phyloP scores from a whole-genome alignment of 2,797 vertebrate genomes.

The Siniperca undulata region DNA sequence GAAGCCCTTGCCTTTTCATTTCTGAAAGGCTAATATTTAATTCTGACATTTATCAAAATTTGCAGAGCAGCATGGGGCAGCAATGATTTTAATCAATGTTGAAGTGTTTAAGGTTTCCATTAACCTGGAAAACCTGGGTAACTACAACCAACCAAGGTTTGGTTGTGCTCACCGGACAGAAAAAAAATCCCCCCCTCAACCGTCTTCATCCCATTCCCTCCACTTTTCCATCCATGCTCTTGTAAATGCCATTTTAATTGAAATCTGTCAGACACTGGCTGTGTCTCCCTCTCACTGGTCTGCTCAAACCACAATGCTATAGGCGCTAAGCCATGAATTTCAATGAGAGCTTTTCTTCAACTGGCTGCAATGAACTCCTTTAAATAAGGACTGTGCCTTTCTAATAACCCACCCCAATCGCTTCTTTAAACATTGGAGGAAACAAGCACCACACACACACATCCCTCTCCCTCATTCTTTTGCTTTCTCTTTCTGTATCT shows the following conservation, averaged over 20 bases:
- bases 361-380: slow-evolving; percentile 79
- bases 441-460: slow-evolving; percentile 25
- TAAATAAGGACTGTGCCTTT: slow-evolving; percentile 78
- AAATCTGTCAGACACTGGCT: slow-evolving; percentile 84
- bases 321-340: slow-evolving; percentile 91
- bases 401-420: slow-evolving; percentile 81
- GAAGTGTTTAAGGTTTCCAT: slow-evolving; percentile 3
- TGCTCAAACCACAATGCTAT: slow-evolving; percentile 78
- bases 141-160: background rate
- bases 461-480: slow-evolving; percentile 22
- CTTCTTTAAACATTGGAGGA: slow-evolving; percentile 79
- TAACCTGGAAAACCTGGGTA: background rate
- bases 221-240: slow-evolving; percentile 63
- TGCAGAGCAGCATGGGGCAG: background rate
- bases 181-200: background rate
- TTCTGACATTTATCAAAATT: background rate
- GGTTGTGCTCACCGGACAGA: slow-evolving; percentile 4
- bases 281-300: slow-evolving; percentile 61
- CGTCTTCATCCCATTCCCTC: slow-evolving; percentile 1
- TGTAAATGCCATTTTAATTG: slow-evolving; percentile 90
- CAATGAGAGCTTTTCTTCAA: slow-evolving; percentile 86
- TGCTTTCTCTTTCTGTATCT: slow-evolving; percentile 36
- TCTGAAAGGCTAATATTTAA: background rate
- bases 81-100: background rate
- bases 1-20: background rate